Evolutionary conservation across 2,888 invertebrate species (phyloP), one percentile per base, ranked within the genome.

Genomic region (Acleris cristana): DNA sequence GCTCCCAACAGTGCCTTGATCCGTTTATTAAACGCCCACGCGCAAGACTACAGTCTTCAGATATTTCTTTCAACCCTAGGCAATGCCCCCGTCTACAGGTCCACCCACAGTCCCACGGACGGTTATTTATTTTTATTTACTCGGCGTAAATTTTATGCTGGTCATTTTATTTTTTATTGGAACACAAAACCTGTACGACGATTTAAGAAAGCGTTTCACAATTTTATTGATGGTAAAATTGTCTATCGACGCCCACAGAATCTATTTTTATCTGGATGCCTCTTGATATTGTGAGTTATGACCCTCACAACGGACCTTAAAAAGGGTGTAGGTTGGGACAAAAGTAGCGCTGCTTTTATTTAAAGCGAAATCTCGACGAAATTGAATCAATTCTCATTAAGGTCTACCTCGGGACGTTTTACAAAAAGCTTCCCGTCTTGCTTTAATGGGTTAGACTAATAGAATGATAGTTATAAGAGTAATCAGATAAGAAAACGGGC

Each of bases 21-120:
- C 48, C 68, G 52, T 74, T 71, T 72, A 75, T 73, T 71, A 60
- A 53, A 61, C 74, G 65, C 83, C 85, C 78, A 82, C 85, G 71
- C 75, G 40, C 12, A 16, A 34, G 34, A 12, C 56, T 21, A 16
- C 52, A 72, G 68, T 73, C 73, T 74, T 71, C 70, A 74, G 73
- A 73, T 70, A 74, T 72, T 72, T 70, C 72, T 74, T 74, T 68
- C 69, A 60, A 69, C 54, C 70, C 71, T 70, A 72, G 72, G 56
- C 64, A 61, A 61, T 68, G 69, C 72, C 65, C 49, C 69, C 57
- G 55, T 45, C 72, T 64, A 57, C 58, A 26, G 48, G 74, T 76
- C 73, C 75, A 71, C 77, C 77, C 76, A 77, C 78, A 51, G 10
- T 62, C 53, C 23, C 52, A 57, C 52, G 18, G 19, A 23, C 40